These are phyloP conservation scores for Antedon bifida DNA, from an alignment of 35 echinoderm and acorn worm species.

Conservation along the genomic window DNA sequence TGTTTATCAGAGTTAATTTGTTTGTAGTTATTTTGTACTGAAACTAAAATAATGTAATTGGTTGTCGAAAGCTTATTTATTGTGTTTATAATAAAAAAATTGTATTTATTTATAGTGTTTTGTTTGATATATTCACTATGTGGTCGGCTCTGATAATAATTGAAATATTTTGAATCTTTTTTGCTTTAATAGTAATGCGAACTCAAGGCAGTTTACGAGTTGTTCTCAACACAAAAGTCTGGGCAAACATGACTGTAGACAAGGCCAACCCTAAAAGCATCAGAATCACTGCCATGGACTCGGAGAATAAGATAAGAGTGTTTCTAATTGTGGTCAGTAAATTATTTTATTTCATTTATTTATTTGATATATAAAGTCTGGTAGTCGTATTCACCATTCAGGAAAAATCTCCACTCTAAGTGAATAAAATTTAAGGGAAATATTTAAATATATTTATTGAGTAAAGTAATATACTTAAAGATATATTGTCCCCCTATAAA, in stretches of 20 bases:
- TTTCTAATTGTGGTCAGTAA: conserved; percentile 86
- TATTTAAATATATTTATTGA: no score
- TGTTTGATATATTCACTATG: no score
- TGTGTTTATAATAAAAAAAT: no score
- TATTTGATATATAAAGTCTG: background rate
- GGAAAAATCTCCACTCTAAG: no score
- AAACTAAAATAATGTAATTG: no score
- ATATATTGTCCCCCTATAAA: no score
- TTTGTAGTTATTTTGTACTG: no score
- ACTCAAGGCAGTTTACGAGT: conserved; percentile 88
- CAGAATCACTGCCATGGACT: conserved; percentile 62
- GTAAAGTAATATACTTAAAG: no score
- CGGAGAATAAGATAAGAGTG: conserved; percentile 71
- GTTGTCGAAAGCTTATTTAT: no score
- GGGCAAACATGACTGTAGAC: conserved; percentile 75
- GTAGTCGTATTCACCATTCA: background rate
- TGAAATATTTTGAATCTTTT: background rate
- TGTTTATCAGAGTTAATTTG: no score
- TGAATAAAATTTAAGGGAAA: no score
- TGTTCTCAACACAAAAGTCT: conserved; percentile 88
- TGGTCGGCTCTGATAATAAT: background rate
- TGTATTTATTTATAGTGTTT: no score
- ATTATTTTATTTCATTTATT: background rate
- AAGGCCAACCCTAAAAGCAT: conserved; percentile 74
- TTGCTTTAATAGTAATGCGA: conserved; percentile 56